These are phyloP conservation scores for Cosmia trapezina DNA, from an alignment of 2,888 invertebrate genomes.

Conservation along the genomic window DNA sequence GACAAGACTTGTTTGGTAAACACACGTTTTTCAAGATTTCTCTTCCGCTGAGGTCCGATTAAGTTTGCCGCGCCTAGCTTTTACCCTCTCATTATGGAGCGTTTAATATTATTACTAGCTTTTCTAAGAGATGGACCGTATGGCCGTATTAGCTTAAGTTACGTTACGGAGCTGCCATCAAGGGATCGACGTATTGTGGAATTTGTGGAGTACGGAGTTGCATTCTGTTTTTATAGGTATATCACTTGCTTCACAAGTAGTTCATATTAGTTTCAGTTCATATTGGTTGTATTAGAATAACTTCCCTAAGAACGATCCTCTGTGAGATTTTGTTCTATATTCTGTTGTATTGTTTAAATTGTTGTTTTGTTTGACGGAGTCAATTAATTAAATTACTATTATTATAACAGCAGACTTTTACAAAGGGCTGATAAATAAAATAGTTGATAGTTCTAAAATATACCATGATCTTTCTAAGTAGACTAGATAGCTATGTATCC, in stretches of 20 bases:
- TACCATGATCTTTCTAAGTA: too few species aligned
- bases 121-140: conserved; percentile 42
- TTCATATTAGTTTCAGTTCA: too few species aligned
- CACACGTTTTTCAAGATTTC: conserved; percentile 73
- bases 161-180: neutral
- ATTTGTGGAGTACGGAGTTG: neutral
- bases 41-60: conserved; percentile 69
- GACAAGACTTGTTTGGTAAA: conserved; percentile 55
- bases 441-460: neutral
- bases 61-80: conserved; percentile 52
- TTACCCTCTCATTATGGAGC: conserved; percentile 50
- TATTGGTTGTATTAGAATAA: neutral
- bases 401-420: neutral
- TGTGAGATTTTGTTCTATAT: neutral
- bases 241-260: neutral
- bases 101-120: conserved; percentile 37
- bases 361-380: neutral
- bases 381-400: conserved; percentile 18
- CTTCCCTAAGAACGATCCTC: neutral
- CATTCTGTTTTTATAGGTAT: neutral
- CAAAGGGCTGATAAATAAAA: neutral
- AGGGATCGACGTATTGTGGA: neutral
- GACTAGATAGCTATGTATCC: too few species aligned
- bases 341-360: neutral
- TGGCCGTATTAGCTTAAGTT: conserved; percentile 16